Evolutionary conservation across 2,797 vertebrate species (phyloP).

Genomic region (Xyrichtys novacula): DNA sequence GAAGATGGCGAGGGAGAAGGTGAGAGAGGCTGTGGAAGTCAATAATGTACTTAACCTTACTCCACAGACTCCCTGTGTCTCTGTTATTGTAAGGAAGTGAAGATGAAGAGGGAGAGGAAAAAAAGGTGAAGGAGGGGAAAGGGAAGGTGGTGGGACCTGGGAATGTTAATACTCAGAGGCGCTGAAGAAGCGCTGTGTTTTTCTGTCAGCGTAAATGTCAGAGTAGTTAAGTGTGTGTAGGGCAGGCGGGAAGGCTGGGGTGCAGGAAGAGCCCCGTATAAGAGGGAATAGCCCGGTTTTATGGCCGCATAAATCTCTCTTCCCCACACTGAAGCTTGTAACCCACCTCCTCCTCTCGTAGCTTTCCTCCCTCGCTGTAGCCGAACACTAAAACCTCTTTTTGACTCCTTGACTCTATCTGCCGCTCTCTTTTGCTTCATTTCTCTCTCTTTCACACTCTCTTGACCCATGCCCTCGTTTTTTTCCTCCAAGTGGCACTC

Average conservation of each 20-base stretch:
- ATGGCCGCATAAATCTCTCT: constrained; percentile 78
- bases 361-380: constrained; percentile 39
- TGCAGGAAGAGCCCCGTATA: constrained; percentile 70
- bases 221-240: constrained; percentile 56
- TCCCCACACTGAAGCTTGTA: constrained; percentile 52
- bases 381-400: constrained; percentile 26
- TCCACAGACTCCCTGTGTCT: constrained; percentile 43
- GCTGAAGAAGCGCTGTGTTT: constrained; percentile 36
- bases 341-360: constrained; percentile 54
- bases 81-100: constrained; percentile 56
- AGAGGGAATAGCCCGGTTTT: constrained; percentile 76
- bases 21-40: constrained; percentile 52
- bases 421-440: constrained; percentile 25
- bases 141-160: constrained; percentile 23
- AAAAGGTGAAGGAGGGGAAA: constrained; percentile 2
- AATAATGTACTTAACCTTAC: constrained; percentile 72
- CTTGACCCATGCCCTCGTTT: constrained; percentile 39
- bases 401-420: constrained; percentile 45
- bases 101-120: constrained; percentile 14
- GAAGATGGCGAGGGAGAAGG: constrained; percentile 33
- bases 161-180: constrained; percentile 47
- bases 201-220: constrained; percentile 72
- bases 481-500: neutral
- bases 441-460: constrained; percentile 31
- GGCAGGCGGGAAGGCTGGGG: constrained; percentile 47